Conservation (phyloP, 2,888 invertebrate species). For the Apamea epomidion region DNA sequence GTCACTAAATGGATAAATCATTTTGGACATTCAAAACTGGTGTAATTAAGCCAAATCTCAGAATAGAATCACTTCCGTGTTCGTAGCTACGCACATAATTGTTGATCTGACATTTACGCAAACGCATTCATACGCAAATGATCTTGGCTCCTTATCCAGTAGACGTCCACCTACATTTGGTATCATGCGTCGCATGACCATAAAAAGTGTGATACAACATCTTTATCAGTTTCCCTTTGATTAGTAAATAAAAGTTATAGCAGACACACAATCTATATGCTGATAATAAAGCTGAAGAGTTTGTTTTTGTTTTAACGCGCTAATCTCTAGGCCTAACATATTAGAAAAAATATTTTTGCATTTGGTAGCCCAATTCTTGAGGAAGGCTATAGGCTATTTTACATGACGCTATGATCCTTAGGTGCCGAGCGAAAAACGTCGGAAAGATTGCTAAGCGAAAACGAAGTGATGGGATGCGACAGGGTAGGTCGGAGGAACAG, state of each 20-base stretch:
- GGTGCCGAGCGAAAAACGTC: background rate
- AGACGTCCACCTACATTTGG: conserved; percentile 35
- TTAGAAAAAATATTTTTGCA: no score
- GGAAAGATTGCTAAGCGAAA: background rate
- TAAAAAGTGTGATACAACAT: conserved; percentile 14
- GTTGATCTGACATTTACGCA: conserved; percentile 47
- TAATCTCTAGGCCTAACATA: background rate
- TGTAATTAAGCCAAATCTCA: conserved; percentile 16
- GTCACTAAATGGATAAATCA: background rate
- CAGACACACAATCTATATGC: background rate
- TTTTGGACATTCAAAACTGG: conserved; percentile 12
- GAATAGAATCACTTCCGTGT: conserved; percentile 56
- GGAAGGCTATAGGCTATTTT: background rate
- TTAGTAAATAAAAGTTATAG: conserved; percentile 1
- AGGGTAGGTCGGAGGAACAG: no score
- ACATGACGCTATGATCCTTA: background rate
- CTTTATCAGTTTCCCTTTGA: background rate
- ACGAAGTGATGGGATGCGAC: background rate
- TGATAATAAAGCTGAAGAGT: background rate
- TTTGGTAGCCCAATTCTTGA: no score
- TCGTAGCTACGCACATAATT: conserved; percentile 27
- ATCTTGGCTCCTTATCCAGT: conserved; percentile 27
- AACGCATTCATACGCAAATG: conserved; percentile 41
- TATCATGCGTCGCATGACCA: background rate
- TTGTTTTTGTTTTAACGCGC: background rate